Evolutionary conservation across 1,140 invertebrate species (phyloP), one percentile per base, ranked within the genome.

Genomic region (Planococcus citri): DNA sequence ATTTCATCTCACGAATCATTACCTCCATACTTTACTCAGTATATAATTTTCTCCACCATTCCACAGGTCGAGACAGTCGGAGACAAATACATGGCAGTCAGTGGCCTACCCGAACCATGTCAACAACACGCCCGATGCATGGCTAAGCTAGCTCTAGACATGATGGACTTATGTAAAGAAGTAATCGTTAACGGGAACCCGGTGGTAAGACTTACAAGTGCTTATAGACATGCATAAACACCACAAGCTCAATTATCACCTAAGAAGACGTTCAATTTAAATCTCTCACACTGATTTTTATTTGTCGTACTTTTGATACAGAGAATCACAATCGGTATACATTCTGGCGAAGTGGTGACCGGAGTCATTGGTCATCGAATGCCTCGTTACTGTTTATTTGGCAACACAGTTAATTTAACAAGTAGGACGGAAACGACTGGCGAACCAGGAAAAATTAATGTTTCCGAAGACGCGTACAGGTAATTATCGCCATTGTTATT

Each of bases 11-110:
- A n/a, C n/a, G n/a, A n/a, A n/a, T n/a, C n/a, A n/a, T n/a, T n/a
- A n/a, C n/a, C n/a, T n/a, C n/a, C n/a, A n/a, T n/a, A n/a, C n/a
- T n/a, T n/a, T n/a, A n/a, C n/a, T n/a, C n/a, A n/a, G n/a, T n/a
- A n/a, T n/a, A n/a, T n/a, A n/a, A n/a, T n/a, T n/a, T n/a, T n/a
- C n/a, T n/a, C n/a, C n/a, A n/a, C n/a, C 29, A 12, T 12, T 3
- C 29, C 29, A 33, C 78, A 98, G 95, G 95, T 99, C 41, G 96
- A 99, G 82, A 99, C 96, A n/a, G 92, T 98, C 22, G 95, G 95
- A 73, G 96, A 98, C 80, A 98, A 97, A 78, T 99, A 98, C 79
- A 98, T 99, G 95, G 94, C 95, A 0, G 94, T 98, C 4, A 97
- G 94, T 73, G 96, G 96, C 21, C 81, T 98, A 64, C 96, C 96